Conservation (phyloP, 2,113 vertebrate species). For the Riparia riparia region DNA sequence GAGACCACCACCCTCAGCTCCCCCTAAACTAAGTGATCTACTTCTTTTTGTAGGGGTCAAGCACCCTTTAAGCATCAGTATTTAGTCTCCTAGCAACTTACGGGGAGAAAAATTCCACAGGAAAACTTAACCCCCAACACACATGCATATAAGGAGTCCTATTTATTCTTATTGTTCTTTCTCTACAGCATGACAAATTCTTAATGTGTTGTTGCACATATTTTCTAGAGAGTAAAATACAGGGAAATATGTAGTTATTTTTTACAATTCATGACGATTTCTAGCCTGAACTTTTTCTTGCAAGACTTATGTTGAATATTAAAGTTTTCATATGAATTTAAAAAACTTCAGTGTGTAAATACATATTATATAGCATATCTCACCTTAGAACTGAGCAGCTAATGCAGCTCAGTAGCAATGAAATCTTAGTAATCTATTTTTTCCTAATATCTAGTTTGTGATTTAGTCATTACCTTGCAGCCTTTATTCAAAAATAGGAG, state of each 20-base stretch:
- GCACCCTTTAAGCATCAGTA: no score
- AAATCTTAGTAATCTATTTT: background rate
- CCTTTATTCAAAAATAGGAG: background rate
- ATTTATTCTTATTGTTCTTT: background rate
- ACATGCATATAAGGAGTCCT: background rate
- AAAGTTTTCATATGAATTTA: background rate
- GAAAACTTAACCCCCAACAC: no score
- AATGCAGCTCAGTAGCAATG: background rate
- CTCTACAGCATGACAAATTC: background rate
- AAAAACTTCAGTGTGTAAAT: background rate
- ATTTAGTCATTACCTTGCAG: background rate
- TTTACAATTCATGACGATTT: background rate
- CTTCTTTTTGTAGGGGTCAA: no score
- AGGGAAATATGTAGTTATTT: background rate
- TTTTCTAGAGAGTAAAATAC: background rate
- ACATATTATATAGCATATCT: background rate
- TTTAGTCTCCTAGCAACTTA: no score
- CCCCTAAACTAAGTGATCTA: no score
- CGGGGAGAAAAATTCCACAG: no score
- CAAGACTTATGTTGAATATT: background rate
- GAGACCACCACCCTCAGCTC: no score
- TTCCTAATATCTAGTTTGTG: background rate
- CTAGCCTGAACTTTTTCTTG: background rate
- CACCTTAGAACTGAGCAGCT: background rate
- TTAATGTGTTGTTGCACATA: background rate